Conservation (phyloP, 1,140 invertebrate genomes). For the Drosophila mojavensis region DNA sequence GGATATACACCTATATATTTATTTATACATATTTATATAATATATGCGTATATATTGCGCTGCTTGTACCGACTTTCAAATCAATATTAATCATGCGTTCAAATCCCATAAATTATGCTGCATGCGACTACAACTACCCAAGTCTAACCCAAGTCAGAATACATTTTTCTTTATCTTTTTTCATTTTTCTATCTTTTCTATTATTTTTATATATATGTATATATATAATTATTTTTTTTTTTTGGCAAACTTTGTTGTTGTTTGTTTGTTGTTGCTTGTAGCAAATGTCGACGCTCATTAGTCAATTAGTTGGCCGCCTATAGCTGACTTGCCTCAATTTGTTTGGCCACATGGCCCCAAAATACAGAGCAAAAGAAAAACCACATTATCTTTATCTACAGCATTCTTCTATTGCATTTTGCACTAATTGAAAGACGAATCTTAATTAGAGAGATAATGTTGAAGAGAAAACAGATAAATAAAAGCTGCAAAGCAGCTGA, state of each 20-base stretch:
- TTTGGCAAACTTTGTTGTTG: conserved; percentile 34
- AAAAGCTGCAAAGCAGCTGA: neutral
- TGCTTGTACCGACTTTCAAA: conserved; percentile 68
- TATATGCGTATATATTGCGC: conserved; percentile 18
- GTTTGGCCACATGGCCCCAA: conserved; percentile 16
- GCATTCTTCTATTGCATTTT: neutral
- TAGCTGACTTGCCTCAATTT: conserved; percentile 44
- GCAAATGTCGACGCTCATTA: conserved; percentile 69
- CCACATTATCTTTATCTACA: conserved; percentile 11
- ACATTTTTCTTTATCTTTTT: conserved; percentile 50
- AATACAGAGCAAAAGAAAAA: neutral
- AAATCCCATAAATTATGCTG: conserved; percentile 76
- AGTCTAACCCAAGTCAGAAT: conserved; percentile 29
- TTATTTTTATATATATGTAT: no score
- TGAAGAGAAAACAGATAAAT: neutral
- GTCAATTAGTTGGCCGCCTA: conserved; percentile 61
- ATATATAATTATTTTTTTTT: neutral
- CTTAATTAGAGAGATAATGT: neutral
- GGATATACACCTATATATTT: conserved; percentile 10
- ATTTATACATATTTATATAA: conserved; percentile 17
- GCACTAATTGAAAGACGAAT: no score
- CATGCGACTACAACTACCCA: neutral
- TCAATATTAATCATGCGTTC: conserved; percentile 81
- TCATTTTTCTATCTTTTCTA: conserved; percentile 18
- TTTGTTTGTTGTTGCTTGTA: conserved; percentile 45